Base-by-base conservation (phyloP, 2,888 invertebrate genomes). In the Julus scanicus region DNA sequence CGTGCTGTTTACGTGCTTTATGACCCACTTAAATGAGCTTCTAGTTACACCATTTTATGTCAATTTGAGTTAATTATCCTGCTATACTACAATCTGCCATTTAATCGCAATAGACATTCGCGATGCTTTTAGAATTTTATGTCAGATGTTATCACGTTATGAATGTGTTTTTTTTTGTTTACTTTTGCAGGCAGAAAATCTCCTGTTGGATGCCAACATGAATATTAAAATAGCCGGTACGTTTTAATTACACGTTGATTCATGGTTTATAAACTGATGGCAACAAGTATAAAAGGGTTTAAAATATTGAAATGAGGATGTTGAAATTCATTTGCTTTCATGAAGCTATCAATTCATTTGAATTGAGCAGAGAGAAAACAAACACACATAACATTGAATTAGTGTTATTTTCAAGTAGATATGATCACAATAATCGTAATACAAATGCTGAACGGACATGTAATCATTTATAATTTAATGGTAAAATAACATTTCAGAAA, bases 131-230 rank as follows among this genome's bases (percentile, higher is more conserved):
- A 39, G 48, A 6, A 84, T 37, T 39, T 84, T 44, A 53, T 17
- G 40, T 44, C 40, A 1, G n/a, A 39, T 11, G 39, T 84, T 53
- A 17, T 49, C 13, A 44, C 53, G 53, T 44, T 49, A 39, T 44
- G 1, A 53, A 39, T 15, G 37, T 17, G 3, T 63, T 44, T 44
- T 44, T 44, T 44, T 44, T 8, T 84, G 83, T 87, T 88, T 63
- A 40, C 86, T 63, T 88, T 80, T 44, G 17, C 91, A 97, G 95
- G 98, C 98, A 91, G 99, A 99, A 94, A 99, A 99, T 94, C 94
- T 99, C 90, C 94, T 99, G 89, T 93, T 99, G 92, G 99, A 99
- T 93, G 95, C 95, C 90, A 97, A 97, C 92, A 92, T 97, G 96
- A 97, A 97, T 93, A 98, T 99, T 91, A 99, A 99, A 94, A 97